Conservation (phyloP, 2,797 vertebrate species). For the Sitta carolinensis region DNA sequence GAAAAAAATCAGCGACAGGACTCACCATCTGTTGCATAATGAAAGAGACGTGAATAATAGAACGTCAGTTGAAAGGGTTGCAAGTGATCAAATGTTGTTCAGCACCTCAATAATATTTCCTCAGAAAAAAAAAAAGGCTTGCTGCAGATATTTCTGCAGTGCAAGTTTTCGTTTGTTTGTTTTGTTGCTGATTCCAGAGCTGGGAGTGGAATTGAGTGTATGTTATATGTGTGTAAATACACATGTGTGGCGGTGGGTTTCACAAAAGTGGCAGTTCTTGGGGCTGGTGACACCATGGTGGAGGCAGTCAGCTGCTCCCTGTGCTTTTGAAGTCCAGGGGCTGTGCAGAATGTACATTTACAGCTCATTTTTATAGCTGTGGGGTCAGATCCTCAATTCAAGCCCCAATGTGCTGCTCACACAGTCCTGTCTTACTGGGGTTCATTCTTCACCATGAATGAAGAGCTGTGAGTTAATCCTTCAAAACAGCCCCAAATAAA, state of each 20-base stretch:
- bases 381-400: background rate
- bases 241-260: background rate
- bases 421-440: background rate
- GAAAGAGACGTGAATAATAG: conserved; percentile 62
- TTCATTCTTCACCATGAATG: background rate
- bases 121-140: conserved; percentile 54
- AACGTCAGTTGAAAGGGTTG: conserved; percentile 56
- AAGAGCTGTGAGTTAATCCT: background rate
- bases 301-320: conserved; percentile 30
- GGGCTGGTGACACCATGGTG: background rate
- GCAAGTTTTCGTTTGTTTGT: conserved; percentile 49
- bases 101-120: conserved; percentile 72
- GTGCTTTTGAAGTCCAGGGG: conserved; percentile 51
- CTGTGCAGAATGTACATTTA: background rate
- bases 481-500: conserved; percentile 8
- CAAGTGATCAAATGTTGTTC: conserved; percentile 50
- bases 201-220: background rate
- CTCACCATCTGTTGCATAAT: conserved; percentile 48
- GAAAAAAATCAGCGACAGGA: conserved; percentile 36
- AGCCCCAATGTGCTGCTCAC: background rate
- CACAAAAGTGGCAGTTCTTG: background rate
- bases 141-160: conserved; percentile 2
- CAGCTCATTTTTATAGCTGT: conserved; percentile 39
- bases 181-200: conserved; percentile 20
- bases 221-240: no score